Percentiles rank a stretch among this genome's conserved stretches.
Conservation (phyloP, 2,113 vertebrate genomes). For the Oryzias javanicus region DNA sequence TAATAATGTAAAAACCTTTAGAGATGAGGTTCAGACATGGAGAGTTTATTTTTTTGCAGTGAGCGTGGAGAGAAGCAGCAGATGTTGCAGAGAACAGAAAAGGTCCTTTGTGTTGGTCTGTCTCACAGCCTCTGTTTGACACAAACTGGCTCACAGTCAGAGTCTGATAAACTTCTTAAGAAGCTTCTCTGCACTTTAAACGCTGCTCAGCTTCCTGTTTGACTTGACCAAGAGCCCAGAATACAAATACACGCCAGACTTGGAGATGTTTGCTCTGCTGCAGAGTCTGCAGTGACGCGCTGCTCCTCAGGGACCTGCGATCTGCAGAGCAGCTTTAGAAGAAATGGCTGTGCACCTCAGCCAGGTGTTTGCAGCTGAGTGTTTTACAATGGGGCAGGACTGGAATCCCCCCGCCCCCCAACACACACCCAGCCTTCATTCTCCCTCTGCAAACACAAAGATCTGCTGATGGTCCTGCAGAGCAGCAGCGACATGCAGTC, state of each 20-base stretch:
- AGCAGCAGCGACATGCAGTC: background rate
- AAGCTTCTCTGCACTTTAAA: constrained; percentile 7
- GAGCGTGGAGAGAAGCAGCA: constrained; percentile 8
- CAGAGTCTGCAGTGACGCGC: constrained; percentile 37
- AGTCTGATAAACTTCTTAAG: constrained; percentile 34
- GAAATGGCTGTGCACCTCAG: constrained; percentile 37
- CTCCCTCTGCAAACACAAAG: constrained; percentile 18
- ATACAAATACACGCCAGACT: constrained; percentile 44
- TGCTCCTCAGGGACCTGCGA: constrained; percentile 13
- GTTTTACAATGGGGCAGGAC: constrained; percentile 67
- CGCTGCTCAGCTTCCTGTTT: constrained; percentile 33
- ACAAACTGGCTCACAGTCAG: constrained; percentile 27
- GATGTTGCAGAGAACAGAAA: constrained; percentile 21
- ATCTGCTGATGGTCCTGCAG: background rate
- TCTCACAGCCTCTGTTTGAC: constrained; percentile 17
- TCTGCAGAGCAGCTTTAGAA: constrained; percentile 32
- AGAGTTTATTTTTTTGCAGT: background rate
- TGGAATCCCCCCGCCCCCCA: constrained; percentile 66
- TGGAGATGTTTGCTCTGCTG: constrained; percentile 46
- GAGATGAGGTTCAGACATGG: too few relatives aligned
- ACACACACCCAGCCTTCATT: constrained; percentile 9
- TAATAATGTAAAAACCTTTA: too few relatives aligned
- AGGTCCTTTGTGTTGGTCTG: constrained; percentile 33
- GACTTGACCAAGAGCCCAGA: constrained; percentile 35
- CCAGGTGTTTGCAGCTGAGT: constrained; percentile 66